Base-by-base conservation (phyloP, 2,113 vertebrate genomes). In the Pogona vitticeps region DNA sequence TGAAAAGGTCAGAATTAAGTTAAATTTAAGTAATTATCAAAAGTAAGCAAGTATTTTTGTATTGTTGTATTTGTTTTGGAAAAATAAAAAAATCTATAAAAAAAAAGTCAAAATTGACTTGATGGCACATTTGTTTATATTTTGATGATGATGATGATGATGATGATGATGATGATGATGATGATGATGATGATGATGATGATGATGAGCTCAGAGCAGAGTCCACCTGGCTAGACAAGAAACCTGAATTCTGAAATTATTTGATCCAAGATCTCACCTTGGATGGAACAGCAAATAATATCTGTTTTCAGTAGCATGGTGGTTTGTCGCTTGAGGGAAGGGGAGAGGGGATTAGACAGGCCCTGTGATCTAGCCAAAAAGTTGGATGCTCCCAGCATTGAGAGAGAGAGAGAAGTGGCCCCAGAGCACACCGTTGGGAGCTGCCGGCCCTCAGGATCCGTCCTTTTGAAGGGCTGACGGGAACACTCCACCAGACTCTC, bases 261-360 rank as follows among this genome's bases (percentile, higher is more conserved):
- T 33, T 3, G 46, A 15, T n/a, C 61, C 40, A 58, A 38, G 17
- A n/a, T 26, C 76, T 86, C 52, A 65, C 67, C 65, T n/a, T 1
- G 17, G 31, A 33, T 40, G 52, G 36, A 86, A 79, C 12, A 79
- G 46, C 33, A 70, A 83, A 58, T 52, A 72, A 58, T 26, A 68
- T 46, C 28, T 59, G 58, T 78, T 20, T 63, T 67, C 65, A 3
- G 26, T 20, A 76, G 18, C 67, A 23, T 15, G 20, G 14, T 23
- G 9, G 40, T 28, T 18, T 61, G 26, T 84, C 78, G 85, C 85
- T 80, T 88, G 85, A 33, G 81, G 40, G 75, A 42, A 71, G 71
- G 59, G 65, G 58, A 38, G 38, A 18, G 28, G 14, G 14, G 56
- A 59, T 28, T 1, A 36, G 31, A 31, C 63, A 78, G 73, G 31